Percentiles rank a stretch among this genome's conserved stretches.
phyloP scores from a whole-genome alignment of 2,797 vertebrate species.

The Rhinophrynus dorsalis region DNA sequence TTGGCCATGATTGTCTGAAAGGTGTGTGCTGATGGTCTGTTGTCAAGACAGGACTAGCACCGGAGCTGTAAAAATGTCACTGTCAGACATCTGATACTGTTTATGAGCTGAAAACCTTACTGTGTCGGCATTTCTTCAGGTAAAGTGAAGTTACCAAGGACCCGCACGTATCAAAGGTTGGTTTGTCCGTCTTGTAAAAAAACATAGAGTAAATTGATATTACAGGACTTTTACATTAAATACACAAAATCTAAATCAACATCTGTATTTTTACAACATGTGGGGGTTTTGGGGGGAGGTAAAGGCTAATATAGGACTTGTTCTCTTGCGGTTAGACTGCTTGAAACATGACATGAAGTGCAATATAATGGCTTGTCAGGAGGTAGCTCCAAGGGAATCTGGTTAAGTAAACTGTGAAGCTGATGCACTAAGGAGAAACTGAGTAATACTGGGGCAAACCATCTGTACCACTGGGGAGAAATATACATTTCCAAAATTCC shows the following conservation, averaged over 20 bases:
- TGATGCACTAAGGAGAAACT: no score
- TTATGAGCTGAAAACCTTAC: constrained; percentile 40
- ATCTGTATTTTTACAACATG: constrained; percentile 38
- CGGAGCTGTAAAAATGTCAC: constrained; percentile 42
- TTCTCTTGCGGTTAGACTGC: constrained; percentile 34
- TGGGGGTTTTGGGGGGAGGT: background rate
- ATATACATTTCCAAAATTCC: no score
- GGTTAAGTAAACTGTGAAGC: constrained; percentile 36
- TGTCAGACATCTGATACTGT: constrained; percentile 41
- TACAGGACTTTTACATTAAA: constrained; percentile 30
- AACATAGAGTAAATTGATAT: constrained; percentile 27
- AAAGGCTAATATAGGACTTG: constrained; percentile 21
- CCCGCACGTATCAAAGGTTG: constrained; percentile 32
- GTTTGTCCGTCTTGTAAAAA: constrained; percentile 29
- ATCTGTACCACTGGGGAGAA: no score
- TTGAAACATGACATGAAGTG: constrained; percentile 12
- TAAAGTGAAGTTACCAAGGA: background rate
- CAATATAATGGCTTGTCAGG: constrained; percentile 43
- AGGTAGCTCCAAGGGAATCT: constrained; percentile 29
- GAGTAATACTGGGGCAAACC: no score
- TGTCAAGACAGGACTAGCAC: constrained; percentile 31
- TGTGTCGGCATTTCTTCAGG: constrained; percentile 8
- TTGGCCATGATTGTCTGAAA: constrained; percentile 42
- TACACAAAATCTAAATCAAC: constrained; percentile 45
- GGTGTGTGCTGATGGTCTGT: constrained; percentile 33